Evolutionary conservation across 1,140 invertebrate species (phyloP).

Genomic region (Camponotus floridanus): DNA sequence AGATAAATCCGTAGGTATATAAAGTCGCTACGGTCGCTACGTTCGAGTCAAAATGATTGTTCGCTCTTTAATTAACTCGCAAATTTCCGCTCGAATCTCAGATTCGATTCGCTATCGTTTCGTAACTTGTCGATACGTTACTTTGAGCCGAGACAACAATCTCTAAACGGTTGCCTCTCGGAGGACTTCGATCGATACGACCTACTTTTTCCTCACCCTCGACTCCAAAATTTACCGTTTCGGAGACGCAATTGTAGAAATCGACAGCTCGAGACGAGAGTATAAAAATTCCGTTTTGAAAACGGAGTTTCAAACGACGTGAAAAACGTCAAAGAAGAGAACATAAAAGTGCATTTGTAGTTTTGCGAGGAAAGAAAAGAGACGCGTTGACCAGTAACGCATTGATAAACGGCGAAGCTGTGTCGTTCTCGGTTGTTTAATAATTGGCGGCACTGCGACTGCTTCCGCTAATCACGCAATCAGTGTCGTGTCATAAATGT

Average conservation of each 20-base stretch:
- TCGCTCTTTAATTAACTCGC: background rate
- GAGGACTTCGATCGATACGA: slow-evolving; percentile 69
- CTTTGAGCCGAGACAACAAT: slow-evolving; percentile 32
- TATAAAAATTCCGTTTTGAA: background rate
- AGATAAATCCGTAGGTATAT: background rate
- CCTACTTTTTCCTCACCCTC: slow-evolving; percentile 63
- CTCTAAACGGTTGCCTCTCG: slow-evolving; percentile 37
- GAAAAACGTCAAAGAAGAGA: background rate
- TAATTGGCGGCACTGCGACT: slow-evolving; percentile 53
- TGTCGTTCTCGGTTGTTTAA: slow-evolving; percentile 32
- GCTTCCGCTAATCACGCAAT: slow-evolving; percentile 69
- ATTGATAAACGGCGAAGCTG: background rate
- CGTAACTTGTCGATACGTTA: background rate
- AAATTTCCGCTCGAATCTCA: background rate
- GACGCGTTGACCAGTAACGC: too few species aligned
- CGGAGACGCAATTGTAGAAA: slow-evolving; percentile 67
- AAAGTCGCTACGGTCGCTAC: background rate
- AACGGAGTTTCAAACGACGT: background rate
- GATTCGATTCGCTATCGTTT: background rate
- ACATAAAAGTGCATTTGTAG: too few species aligned
- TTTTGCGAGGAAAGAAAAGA: background rate
- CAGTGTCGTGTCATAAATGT: slow-evolving; percentile 61
- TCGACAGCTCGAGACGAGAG: slow-evolving; percentile 14
- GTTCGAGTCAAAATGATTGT: background rate
- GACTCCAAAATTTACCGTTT: slow-evolving; percentile 70